Conservation (phyloP, 1,140 invertebrate genomes). For the Hycleus cichorii region DNA sequence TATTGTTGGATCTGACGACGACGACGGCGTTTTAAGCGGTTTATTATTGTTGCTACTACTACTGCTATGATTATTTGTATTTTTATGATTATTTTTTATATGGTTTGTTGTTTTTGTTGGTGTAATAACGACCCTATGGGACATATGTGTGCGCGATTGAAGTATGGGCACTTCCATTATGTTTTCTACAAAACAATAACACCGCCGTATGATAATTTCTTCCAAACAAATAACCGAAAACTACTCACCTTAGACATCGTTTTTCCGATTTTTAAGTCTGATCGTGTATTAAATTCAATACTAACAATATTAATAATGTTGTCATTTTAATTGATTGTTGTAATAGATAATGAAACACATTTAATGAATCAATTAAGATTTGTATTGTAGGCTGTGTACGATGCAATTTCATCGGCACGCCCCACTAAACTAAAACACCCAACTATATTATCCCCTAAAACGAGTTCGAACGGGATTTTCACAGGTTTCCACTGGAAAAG, state of each 20-base stretch:
- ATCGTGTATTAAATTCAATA: too few relatives aligned
- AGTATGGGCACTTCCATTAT: slow-evolving; percentile 41
- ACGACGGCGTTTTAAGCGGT: background rate
- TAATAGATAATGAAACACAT: background rate
- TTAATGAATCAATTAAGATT: background rate
- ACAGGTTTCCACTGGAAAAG: slow-evolving; percentile 7
- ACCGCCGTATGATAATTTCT: too few relatives aligned
- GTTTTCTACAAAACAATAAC: slow-evolving; percentile 21
- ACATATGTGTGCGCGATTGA: slow-evolving; percentile 34
- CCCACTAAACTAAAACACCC: slow-evolving; percentile 23
- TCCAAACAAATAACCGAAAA: too few relatives aligned
- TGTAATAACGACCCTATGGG: slow-evolving; percentile 23
- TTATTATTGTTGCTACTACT: background rate
- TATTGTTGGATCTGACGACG: background rate
- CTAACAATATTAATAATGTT: background rate
- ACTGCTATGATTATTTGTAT: background rate
- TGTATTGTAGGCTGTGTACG: slow-evolving; percentile 5
- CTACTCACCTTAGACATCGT: slow-evolving; percentile 3
- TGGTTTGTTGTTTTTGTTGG: slow-evolving; percentile 10
- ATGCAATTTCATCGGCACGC: slow-evolving; percentile 26
- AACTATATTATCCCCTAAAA: slow-evolving; percentile 16
- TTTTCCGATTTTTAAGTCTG: background rate
- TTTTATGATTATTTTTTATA: background rate
- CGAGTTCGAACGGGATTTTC: slow-evolving; percentile 8
- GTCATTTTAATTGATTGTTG: background rate